Percentiles rank a stretch among this genome's conserved stretches.
phyloP scores from a whole-genome alignment of 1,140 invertebrate species.

The Drosophila aff. region DNA sequence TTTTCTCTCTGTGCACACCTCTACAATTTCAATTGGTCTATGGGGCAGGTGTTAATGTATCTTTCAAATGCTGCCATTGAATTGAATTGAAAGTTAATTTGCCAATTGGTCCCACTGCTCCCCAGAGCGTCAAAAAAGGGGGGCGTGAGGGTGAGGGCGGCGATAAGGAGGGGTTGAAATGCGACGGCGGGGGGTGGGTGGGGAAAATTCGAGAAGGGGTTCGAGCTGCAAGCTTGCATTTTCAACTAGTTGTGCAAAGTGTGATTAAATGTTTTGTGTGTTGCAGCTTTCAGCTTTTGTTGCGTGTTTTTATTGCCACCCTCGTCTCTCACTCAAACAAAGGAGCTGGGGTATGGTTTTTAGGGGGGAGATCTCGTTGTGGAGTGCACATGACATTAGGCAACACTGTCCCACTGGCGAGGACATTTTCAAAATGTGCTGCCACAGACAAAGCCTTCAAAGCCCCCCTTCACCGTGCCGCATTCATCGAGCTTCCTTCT shows the following conservation, averaged over 20 bases:
- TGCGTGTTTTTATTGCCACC: constrained; percentile 79
- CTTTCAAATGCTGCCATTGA: constrained; percentile 72
- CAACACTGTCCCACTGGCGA: constrained; percentile 52
- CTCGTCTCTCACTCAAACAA: constrained; percentile 25
- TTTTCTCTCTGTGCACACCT: neutral
- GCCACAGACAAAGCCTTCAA: constrained; percentile 69
- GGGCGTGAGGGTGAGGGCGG: neutral
- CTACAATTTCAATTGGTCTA: constrained; percentile 62
- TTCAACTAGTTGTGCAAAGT: constrained; percentile 73
- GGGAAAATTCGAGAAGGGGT: neutral
- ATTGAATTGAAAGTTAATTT: constrained; percentile 82
- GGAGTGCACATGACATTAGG: constrained; percentile 67
- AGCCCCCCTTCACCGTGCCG: constrained; percentile 25
- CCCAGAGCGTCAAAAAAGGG: constrained; percentile 11
- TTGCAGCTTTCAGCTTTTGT: constrained; percentile 75
- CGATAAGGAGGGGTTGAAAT: neutral
- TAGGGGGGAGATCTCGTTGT: constrained; percentile 3
- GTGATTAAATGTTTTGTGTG: constrained; percentile 78
- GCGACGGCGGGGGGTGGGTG: neutral
- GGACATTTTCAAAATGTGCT: constrained; percentile 71
- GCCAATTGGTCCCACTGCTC: constrained; percentile 61
- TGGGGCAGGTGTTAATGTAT: constrained; percentile 79
- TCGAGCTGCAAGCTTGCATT: constrained; percentile 56
- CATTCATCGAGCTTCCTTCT: constrained; percentile 49
- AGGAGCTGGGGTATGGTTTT: constrained; percentile 9